These are phyloP conservation scores for Caenorhabditis virilis DNA, from an alignment of 2,888 invertebrate species.

Conservation along the genomic window DNA sequence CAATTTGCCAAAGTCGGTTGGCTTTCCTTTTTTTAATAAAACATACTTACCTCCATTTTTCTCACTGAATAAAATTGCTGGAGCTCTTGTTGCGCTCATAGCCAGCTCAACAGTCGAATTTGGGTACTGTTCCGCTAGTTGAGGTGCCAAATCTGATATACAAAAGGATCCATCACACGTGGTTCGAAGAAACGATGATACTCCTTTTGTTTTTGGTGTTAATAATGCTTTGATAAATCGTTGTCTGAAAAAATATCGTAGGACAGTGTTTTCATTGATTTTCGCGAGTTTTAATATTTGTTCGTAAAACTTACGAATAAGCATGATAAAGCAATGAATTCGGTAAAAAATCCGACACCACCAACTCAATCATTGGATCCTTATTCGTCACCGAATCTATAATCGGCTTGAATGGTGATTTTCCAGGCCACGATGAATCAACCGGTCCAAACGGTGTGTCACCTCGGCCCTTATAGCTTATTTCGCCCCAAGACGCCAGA, in stretches of 20 bases:
- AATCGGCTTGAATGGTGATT: constrained; percentile 19
- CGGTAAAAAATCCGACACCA: constrained; percentile 62
- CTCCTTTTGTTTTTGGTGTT: constrained; percentile 43
- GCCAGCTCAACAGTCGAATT: constrained; percentile 49
- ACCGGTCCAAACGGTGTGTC: constrained; percentile 49
- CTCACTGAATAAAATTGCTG: constrained; percentile 54
- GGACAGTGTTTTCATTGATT: neutral
- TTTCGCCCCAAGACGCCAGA: constrained; percentile 52
- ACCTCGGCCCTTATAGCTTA: constrained; percentile 40
- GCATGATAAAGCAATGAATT: constrained; percentile 67
- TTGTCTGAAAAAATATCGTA: constrained; percentile 33
- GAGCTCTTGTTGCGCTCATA: constrained; percentile 53
- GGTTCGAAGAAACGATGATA: constrained; percentile 48
- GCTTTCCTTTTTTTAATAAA: too few species aligned
- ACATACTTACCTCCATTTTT: constrained; percentile 54
- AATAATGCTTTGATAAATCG: constrained; percentile 44
- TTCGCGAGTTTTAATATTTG: neutral
- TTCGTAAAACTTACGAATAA: constrained; percentile 42
- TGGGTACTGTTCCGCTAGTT: constrained; percentile 49
- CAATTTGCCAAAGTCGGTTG: too few species aligned
- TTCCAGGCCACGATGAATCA: constrained; percentile 40
- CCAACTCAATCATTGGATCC: constrained; percentile 58
- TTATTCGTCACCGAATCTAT: constrained; percentile 26
- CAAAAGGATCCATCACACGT: constrained; percentile 50
- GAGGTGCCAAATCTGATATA: constrained; percentile 48